phyloP scores from a whole-genome alignment of 2,888 invertebrate genomes.

The Mimumesa dahlbomi region DNA sequence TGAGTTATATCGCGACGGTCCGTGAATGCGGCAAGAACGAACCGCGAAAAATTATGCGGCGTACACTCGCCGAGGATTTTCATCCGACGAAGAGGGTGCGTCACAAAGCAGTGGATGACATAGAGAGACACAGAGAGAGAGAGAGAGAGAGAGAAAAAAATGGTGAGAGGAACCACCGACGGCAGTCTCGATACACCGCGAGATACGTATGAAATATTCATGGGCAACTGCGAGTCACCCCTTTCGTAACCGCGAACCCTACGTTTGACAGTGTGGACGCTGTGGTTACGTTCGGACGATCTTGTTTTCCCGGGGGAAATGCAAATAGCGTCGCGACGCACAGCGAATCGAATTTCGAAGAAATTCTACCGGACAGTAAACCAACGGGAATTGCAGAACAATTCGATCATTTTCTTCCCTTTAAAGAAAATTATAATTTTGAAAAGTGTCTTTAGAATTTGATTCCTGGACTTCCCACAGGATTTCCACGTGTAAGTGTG shows the following conservation, averaged over 20 bases:
- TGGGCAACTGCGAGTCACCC: slow-evolving; percentile 35
- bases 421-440: too few relatives aligned
- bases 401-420: too few relatives aligned
- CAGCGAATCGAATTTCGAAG: slow-evolving; percentile 33
- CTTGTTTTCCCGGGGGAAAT: slow-evolving; percentile 43
- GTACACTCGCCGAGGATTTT: slow-evolving; percentile 23
- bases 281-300: slow-evolving; percentile 18
- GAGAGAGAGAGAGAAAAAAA: not conserved
- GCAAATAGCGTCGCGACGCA: slow-evolving; percentile 24
- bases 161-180: too few relatives aligned
- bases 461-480: too few relatives aligned
- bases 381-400: too few relatives aligned
- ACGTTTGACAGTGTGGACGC: slow-evolving; percentile 13
- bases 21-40: slow-evolving; percentile 5
- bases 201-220: slow-evolving; percentile 56
- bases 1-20: slow-evolving; percentile 9
- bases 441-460: too few relatives aligned
- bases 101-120: not conserved
- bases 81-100: slow-evolving; percentile 17
- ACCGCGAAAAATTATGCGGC: slow-evolving; percentile 31
- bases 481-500: too few relatives aligned
- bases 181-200: slow-evolving; percentile 40
- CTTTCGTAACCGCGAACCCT: slow-evolving; percentile 23
- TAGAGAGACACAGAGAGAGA: too few relatives aligned
- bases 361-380: too few relatives aligned